Evolutionary conservation across 2,888 invertebrate species (phyloP), one percentile per base, ranked within the genome.

Genomic region (Cataglyphis altisquamis): DNA sequence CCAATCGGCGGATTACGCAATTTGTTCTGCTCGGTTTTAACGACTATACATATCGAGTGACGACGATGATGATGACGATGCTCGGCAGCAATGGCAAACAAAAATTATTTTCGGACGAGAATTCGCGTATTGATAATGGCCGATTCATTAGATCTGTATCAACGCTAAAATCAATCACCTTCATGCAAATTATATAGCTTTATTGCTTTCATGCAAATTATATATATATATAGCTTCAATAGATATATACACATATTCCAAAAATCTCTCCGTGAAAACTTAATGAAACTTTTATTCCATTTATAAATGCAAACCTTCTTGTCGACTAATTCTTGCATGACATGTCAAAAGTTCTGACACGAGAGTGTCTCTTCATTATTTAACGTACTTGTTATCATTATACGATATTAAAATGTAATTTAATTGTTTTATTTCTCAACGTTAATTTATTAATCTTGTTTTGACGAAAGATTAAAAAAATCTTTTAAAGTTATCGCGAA

Each of bases 1-100:
- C 75, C 82, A 84, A 85, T 81, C 66, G 72, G 55, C 45, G 83
- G 85, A 87, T 89, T 88, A 84, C 82, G 83, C 87, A 90, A 89
- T 85, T 84, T 78, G 82, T 83, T 39, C 45, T 67, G 78, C 52
- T 72, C 72, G 64, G 64, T 62, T 82, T 82, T 85, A 83, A 86
- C 75, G 81, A 81, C 64, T 21, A 66, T 70, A 63, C 82, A 55
- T 39, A 32, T 57, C 72, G 63, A 18, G 39, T 25, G 63, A 41
- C 39, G 64, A 21, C 63, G 87, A 87, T 36, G 70, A 82, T 48
- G 75, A 74, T 48, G 82, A 78, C 55, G 77, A 64, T 55, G 21
- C 66, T 48, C 45, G 66, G 45, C 62, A 67, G 63, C 82, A 66
- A 82, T 82, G 84, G 85, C 83, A 86, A 87, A 85, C 85, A 80